Conservation (phyloP, 1,140 invertebrate species). For the Tribolium castaneum region DNA sequence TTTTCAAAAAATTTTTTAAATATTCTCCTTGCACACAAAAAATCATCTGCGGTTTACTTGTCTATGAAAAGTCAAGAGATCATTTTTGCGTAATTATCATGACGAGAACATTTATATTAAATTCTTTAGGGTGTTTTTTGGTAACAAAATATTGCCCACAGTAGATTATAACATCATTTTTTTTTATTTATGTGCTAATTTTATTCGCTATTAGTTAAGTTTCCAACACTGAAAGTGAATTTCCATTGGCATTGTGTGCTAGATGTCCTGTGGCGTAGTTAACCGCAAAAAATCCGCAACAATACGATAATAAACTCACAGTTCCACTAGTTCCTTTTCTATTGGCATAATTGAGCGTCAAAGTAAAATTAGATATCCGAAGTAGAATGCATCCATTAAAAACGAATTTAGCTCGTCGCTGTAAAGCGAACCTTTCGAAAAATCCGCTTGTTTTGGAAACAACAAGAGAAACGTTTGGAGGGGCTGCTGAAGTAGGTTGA, state of each 20-base stretch:
- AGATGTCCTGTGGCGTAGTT: background rate
- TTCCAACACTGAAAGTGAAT: background rate
- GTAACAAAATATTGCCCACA: too few species aligned
- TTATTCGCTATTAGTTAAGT: background rate
- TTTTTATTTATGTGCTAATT: too few species aligned
- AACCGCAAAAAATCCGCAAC: slow-evolving; percentile 6
- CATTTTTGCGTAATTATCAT: too few species aligned
- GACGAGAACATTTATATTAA: too few species aligned
- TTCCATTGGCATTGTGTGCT: background rate
- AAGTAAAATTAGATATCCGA: slow-evolving; percentile 18
- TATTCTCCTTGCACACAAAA: too few species aligned
- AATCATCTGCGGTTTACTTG: too few species aligned
- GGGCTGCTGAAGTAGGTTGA: slow-evolving; percentile 52
- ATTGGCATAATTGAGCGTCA: slow-evolving; percentile 11
- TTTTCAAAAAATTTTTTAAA: too few species aligned
- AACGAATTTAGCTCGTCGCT: slow-evolving; percentile 15
- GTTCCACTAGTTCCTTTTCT: slow-evolving; percentile 17
- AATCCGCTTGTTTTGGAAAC: slow-evolving; percentile 40
- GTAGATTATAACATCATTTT: too few species aligned
- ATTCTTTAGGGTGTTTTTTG: too few species aligned
- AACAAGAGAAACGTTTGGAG: slow-evolving; percentile 44
- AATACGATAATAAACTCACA: slow-evolving; percentile 13
- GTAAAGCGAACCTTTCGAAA: slow-evolving; percentile 47
- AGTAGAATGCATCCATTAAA: slow-evolving; percentile 31
- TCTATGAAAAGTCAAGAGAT: too few species aligned